Percentiles rank a stretch among this genome's conserved stretches.
These are phyloP conservation scores for human DNA, from an alignment of 2,113 vertebrate species.

Conservation along the genomic window GRCh38 chr6:106219001-106219500, in stretches of 20 bases:
- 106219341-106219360: constrained; percentile 24
- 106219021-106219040: neutral
- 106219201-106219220: neutral
- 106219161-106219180: constrained; percentile 25
- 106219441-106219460: neutral
- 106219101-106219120: neutral
- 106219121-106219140: neutral
- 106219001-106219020: neutral
- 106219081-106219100: constrained; percentile 37
- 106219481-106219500: neutral
- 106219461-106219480: neutral
- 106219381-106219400: neutral
- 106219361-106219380: neutral
- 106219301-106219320: neutral
- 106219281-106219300: neutral
- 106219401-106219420: neutral
- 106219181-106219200: neutral
- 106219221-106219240: constrained; percentile 52
- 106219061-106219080: neutral
- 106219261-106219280: constrained; percentile 1
- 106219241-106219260: neutral
- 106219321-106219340: constrained; percentile 38
- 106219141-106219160: neutral
- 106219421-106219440: neutral
- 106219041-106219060: neutral